Conservation (phyloP, 2,113 vertebrate species). For the Microcebus jonahi region DNA sequence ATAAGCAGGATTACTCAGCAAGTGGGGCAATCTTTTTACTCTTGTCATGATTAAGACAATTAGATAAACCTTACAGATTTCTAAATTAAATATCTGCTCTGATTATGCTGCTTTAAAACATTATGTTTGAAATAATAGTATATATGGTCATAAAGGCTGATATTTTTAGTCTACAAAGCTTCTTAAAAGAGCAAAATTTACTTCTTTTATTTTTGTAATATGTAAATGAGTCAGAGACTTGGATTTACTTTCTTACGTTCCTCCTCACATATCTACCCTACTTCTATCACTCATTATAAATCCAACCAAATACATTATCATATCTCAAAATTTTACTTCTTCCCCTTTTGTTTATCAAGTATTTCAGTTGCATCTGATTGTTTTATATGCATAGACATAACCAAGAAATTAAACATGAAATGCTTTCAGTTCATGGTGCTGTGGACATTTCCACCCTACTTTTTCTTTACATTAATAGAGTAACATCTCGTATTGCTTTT, state of each 20-base stretch:
- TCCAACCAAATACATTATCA: neutral
- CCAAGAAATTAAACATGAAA: constrained; percentile 51
- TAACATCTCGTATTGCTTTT: constrained; percentile 58
- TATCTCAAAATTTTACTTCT: neutral
- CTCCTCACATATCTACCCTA: neutral
- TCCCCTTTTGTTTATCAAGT: neutral
- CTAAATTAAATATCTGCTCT: constrained; percentile 52
- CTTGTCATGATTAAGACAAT: constrained; percentile 48
- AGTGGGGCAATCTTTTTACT: neutral
- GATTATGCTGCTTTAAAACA: constrained; percentile 42
- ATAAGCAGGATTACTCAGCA: constrained; percentile 24
- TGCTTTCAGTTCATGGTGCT: neutral
- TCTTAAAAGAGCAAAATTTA: neutral
- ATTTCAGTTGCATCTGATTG: constrained; percentile 33
- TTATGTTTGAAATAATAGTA: constrained; percentile 60
- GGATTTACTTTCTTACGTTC: neutral
- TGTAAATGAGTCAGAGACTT: neutral
- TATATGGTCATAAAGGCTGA: neutral
- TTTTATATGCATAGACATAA: constrained; percentile 36
- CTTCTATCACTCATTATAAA: neutral
- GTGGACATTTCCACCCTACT: neutral
- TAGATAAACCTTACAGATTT: constrained; percentile 6
- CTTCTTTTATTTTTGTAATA: constrained; percentile 17
- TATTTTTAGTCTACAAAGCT: neutral
- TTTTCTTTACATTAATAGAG: constrained; percentile 24